Percentiles rank a stretch among this genome's conserved stretches.
These are phyloP conservation scores for Cirrhinus molitorella DNA, from an alignment of 2,797 vertebrate genomes.

Conservation along the genomic window DNA sequence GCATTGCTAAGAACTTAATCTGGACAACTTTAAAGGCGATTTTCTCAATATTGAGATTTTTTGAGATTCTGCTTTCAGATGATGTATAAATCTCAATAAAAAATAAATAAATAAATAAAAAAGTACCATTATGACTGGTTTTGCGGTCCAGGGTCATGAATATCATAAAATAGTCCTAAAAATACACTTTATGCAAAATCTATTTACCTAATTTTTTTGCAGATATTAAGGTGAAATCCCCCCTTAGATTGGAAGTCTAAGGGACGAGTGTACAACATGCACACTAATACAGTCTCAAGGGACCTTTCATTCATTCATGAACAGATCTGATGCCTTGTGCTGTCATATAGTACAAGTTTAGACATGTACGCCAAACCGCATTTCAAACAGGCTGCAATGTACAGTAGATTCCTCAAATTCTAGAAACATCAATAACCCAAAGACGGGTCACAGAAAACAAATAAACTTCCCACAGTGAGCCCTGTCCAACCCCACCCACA, in stretches of 20 bases:
- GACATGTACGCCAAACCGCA: conserved; percentile 24
- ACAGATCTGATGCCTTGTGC: not conserved
- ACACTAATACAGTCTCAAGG: conserved; percentile 2
- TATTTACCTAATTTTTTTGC: no score
- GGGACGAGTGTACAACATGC: not conserved
- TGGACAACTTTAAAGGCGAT: no score
- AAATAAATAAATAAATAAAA: no score
- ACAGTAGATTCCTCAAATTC: conserved; percentile 53
- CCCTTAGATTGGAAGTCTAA: not conserved
- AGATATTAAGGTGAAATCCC: no score
- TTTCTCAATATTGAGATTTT: no score
- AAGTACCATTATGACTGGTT: no score
- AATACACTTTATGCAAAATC: no score
- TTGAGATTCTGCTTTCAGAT: no score
- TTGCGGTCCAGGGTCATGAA: no score
- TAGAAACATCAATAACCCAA: conserved; percentile 47
- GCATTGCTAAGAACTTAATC: no score
- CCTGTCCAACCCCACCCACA: conserved; percentile 73
- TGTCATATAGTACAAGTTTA: not conserved
- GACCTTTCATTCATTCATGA: conserved; percentile 21
- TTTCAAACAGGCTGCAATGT: conserved; percentile 44
- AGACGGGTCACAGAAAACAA: conserved; percentile 53
- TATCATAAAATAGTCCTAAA: no score
- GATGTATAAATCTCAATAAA: no score
- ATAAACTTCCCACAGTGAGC: conserved; percentile 68